Evolutionary conservation across 2,888 invertebrate genomes (phyloP), one percentile per base, ranked within the genome.

Genomic region (Drosophila kanekoi): DNA sequence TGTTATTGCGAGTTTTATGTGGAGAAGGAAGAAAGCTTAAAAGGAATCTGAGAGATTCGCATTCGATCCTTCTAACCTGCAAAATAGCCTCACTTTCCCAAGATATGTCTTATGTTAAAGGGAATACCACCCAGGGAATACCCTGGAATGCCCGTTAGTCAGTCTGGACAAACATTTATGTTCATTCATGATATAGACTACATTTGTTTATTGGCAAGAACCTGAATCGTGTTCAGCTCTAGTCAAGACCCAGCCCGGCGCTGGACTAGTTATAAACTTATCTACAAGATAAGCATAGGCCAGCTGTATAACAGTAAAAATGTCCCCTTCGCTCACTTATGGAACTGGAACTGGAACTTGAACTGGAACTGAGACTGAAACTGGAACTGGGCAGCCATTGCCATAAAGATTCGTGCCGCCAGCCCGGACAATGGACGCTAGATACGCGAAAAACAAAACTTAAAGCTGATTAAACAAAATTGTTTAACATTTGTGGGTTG

Each of bases 401-500:
- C 49, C 63, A 66, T 47, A 66, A 66, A 49, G 49, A 59, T 68
- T 76, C 73, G 75, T 77, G 75, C 60, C 40, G 73, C 47, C 41
- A 38, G 56, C 52, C 13, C 41, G 45, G 53, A 80, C 61, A 78
- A 59, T 63, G 57, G 43, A 48, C 33, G 59, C 10, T 10, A 62
- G 44, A 10, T 20, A 35, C 10, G 41, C 23, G 13, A 54, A 64
- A 4, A 5, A 43, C 45, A 47, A 69, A 69, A 58, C 52, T 69
- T 54, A 57, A 66, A 78, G 76, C 85, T 85, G 88, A 82, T 86
- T 88, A 74, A 88, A 80, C 88, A 77, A 86, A 88, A 87, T 81
- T 79, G 70, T 87, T 79, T 64, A 81, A 81, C 80, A 51, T 85
- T 54, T 87, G 77, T 68, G 87, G 65, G 45, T 43, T 61, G 59